Evolutionary conservation across 2,113 vertebrate species (phyloP).

Genomic region (Grammomys surdaster): DNA sequence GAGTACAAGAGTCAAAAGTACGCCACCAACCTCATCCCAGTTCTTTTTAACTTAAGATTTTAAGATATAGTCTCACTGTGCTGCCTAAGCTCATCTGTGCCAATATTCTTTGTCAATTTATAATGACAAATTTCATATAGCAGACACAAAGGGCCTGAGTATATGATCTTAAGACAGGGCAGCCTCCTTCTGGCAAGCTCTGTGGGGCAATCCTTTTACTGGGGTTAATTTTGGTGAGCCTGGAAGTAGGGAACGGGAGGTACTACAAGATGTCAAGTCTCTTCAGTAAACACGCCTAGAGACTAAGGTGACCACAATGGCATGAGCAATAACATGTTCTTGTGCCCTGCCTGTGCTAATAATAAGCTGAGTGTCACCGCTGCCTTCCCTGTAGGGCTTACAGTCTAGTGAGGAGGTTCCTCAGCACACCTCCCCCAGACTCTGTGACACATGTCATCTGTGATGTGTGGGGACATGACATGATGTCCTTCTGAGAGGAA

Average conservation of each 20-base stretch:
- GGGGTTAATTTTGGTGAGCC: neutral
- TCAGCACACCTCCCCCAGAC: neutral
- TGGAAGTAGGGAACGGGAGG: neutral
- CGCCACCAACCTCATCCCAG: neutral
- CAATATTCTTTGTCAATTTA: neutral
- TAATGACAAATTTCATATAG: neutral
- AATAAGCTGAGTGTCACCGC: neutral
- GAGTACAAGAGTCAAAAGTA: neutral
- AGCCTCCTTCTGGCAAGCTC: neutral
- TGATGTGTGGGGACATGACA: neutral
- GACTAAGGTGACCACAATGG: neutral
- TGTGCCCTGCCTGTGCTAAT: neutral
- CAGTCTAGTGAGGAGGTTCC: neutral
- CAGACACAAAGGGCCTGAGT: neutral
- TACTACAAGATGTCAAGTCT: neutral
- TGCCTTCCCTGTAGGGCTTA: neutral
- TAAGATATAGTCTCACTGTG: neutral
- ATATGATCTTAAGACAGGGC: neutral
- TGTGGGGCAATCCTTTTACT: neutral
- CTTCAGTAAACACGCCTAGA: neutral
- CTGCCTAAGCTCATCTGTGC: neutral
- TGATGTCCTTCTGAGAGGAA: neutral
- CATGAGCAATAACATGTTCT: neutral
- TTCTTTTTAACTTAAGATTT: neutral
- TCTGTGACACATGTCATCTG: neutral